Percentiles rank a stretch among this genome's conserved stretches.
Evolutionary conservation across 2,888 invertebrate genomes (phyloP).

Genomic region (Trichacis sp.): DNA sequence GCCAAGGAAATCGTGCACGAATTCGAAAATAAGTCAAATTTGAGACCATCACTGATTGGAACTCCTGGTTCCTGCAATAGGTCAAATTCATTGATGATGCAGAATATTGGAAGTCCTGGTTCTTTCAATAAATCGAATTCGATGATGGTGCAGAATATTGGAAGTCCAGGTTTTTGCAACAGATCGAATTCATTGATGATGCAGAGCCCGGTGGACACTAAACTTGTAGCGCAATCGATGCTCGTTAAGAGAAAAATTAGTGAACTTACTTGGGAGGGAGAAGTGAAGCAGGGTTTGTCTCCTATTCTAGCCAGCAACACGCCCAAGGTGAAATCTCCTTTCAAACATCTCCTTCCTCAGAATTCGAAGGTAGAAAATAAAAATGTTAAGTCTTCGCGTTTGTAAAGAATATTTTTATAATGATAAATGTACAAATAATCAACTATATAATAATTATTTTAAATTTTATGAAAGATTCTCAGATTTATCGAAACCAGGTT

Average conservation of each 20-base stretch:
- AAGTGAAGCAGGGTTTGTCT: conserved; percentile 71
- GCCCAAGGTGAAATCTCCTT: conserved; percentile 63
- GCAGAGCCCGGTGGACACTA: conserved; percentile 20
- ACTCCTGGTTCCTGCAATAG: conserved; percentile 25
- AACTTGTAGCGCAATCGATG: conserved; percentile 35
- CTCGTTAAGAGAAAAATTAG: conserved; percentile 67
- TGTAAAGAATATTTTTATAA: no score
- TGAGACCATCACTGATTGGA: no score
- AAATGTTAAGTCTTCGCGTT: no score
- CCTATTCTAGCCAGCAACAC: conserved; percentile 69
- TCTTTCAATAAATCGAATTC: conserved; percentile 39
- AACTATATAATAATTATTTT: no score
- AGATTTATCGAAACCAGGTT: no score
- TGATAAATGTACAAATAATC: no score
- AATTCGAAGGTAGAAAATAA: no score
- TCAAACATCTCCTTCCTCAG: conserved; percentile 35
- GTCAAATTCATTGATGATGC: no score
- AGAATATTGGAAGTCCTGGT: conserved; percentile 9
- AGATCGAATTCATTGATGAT: no score
- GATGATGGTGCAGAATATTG: no score
- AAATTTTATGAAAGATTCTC: no score
- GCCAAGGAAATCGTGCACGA: conserved; percentile 51
- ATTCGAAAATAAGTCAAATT: conserved; percentile 52
- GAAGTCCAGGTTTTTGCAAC: conserved; percentile 16
- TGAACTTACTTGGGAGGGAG: conserved; percentile 71